phyloP scores from a whole-genome alignment of 2,888 invertebrate species.

The Poecilobothrus nobilitatus region DNA sequence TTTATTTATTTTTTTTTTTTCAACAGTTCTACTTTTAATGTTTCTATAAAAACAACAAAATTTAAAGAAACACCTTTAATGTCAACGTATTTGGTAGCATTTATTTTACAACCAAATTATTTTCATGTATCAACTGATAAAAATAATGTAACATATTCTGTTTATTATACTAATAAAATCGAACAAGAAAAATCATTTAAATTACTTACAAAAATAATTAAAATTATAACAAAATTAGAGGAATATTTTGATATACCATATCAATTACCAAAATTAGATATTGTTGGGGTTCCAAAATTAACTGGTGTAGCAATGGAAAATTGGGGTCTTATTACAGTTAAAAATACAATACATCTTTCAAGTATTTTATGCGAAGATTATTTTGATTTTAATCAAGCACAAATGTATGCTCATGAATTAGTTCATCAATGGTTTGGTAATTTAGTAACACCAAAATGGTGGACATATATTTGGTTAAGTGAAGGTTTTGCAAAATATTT shows the following conservation, averaged over 20 bases:
- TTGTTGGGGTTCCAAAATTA: conserved; percentile 39
- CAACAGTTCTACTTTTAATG: too few relatives aligned
- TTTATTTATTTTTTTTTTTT: too few relatives aligned
- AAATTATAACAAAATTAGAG: conserved; percentile 38
- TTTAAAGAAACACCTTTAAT: conserved; percentile 49
- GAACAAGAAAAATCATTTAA: background rate
- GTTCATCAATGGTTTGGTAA: conserved; percentile 21
- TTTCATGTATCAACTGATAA: conserved; percentile 32
- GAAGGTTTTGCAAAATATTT: conserved; percentile 20
- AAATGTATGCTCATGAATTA: conserved; percentile 35
- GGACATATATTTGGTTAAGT: conserved; percentile 20
- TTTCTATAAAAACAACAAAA: conserved; percentile 21
- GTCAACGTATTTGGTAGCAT: conserved; percentile 63
- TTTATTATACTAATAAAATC: background rate
- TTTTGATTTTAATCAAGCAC: background rate
- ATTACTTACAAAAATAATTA: background rate
- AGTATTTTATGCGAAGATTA: background rate
- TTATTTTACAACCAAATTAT: conserved; percentile 52
- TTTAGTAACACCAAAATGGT: conserved; percentile 18
- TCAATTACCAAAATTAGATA: conserved; percentile 44
- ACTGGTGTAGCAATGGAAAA: conserved; percentile 19
- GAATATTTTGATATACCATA: conserved; percentile 62
- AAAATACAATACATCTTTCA: background rate
- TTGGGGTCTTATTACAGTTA: conserved; percentile 15
- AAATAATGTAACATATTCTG: background rate